Conservation (phyloP, 2,113 vertebrate species). For the Salminus brasiliensis region DNA sequence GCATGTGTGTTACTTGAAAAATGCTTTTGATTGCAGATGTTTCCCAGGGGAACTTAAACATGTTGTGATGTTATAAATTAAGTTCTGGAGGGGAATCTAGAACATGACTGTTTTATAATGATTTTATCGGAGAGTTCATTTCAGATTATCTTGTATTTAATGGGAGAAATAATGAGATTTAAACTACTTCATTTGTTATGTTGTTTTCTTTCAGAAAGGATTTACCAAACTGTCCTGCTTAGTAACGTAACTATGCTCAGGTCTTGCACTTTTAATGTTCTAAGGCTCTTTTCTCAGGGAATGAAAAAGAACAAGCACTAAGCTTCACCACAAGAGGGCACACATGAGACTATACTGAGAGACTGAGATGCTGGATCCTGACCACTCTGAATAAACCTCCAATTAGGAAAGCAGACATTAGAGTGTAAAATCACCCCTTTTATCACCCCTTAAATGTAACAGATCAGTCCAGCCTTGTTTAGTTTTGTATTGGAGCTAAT, state of each 20-base stretch:
- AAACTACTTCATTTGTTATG: not conserved
- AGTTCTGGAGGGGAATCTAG: not conserved
- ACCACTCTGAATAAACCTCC: not conserved
- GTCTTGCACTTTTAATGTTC: too few species aligned
- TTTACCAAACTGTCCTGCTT: not conserved
- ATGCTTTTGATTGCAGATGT: too few species aligned
- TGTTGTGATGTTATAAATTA: conserved; percentile 2
- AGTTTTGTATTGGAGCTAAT: not conserved
- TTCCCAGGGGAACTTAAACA: not conserved
- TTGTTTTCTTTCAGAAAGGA: not conserved
- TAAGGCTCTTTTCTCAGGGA: not conserved
- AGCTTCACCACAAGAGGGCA: conserved; percentile 38
- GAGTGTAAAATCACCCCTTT: too few species aligned
- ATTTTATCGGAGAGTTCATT: not conserved
- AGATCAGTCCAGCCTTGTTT: not conserved
- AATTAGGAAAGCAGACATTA: not conserved
- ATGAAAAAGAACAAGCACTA: not conserved
- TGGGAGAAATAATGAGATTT: not conserved
- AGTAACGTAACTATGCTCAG: not conserved
- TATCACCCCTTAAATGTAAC: not conserved
- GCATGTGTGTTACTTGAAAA: too few species aligned
- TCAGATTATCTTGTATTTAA: not conserved
- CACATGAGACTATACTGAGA: not conserved
- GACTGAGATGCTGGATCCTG: not conserved
- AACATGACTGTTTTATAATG: not conserved